Evolutionary conservation across 2,797 vertebrate species (phyloP), one percentile per base, ranked within the genome.

Genomic region (Gadopsis marmoratus): DNA sequence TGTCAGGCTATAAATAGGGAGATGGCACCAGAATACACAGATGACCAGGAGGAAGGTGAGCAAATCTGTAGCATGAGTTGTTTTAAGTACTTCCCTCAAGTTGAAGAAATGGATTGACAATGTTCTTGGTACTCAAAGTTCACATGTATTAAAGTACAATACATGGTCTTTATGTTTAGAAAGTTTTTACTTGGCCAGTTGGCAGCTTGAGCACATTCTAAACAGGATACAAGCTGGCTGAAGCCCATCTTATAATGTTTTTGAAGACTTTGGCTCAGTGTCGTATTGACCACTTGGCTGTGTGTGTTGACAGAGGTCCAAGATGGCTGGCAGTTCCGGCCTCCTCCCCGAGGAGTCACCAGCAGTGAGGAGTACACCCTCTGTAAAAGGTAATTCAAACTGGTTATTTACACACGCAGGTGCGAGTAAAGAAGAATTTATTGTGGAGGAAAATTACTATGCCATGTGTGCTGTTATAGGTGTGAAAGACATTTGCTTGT

Each of bases 341-440:
- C 98, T 83, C 98, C 98, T 71, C 98, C 98, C 71, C 90, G 98
- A 92, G 98, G 98, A 77, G 97, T 99, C 91, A 99, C 98, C 65
- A 99, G 98, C 95, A 99, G 98, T 61, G 98, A 99, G 91, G 98
- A 99, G 74, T 99, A 99, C 90, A 99, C 98, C 0, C 95, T 99
- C 71, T 99, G 98, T 94, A 99, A 99, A 96, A 98, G 98, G 97
- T 99, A 96, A 95, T 31, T 33, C 7, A 62, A 31, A 48, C 53
- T 29, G 23, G 37, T 16, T 47, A 16, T 73, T 75, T 35, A 2
- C 58, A 48, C 16, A 78, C 26, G 26, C 16, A 35, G 8, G 2
- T 53, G 1, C 21, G 16, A 51, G 12, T 9, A 50, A 50, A 50
- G 6, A 47, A 33, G 7, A 65, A 39, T n/a, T 0, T 12, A 4